These are phyloP conservation scores for Ictidomys tridecemlineatus DNA, from an alignment of 2,113 vertebrate genomes.

Conservation along the genomic window DNA sequence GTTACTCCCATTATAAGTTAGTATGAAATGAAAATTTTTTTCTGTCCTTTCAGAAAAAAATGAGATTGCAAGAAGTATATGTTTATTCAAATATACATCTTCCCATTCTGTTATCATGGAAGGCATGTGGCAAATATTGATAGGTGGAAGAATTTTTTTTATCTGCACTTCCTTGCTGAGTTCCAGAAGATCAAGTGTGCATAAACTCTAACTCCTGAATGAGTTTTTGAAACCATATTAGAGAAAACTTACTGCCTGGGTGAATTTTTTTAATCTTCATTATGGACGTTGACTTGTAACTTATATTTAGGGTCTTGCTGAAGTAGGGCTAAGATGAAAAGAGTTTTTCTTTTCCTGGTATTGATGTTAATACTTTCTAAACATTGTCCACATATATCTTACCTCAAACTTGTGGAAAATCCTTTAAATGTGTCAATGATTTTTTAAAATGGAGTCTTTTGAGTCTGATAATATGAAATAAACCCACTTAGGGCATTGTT, in stretches of 20 bases:
- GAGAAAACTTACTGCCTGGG: neutral
- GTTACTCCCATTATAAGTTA: neutral
- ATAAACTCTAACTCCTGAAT: neutral
- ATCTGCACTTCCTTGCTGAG: neutral
- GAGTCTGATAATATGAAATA: neutral
- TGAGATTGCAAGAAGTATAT: rapidly evolving
- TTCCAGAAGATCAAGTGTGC: neutral
- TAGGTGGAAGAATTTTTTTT: neutral
- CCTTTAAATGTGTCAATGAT: neutral
- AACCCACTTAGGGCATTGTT: neutral
- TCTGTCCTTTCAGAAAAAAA: neutral
- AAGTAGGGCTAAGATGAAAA: neutral
- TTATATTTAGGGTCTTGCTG: neutral
- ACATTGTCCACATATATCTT: neutral
- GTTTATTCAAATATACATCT: neutral
- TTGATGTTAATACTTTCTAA: neutral
- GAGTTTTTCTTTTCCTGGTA: neutral
- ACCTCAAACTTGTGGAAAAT: neutral
- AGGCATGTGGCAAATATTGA: neutral
- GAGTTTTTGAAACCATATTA: neutral
- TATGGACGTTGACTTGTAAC: neutral
- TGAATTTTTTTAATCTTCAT: neutral
- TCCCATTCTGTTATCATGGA: neutral
- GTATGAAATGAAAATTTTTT: neutral
- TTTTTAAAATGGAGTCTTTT: neutral